Conservation (phyloP, 2,888 invertebrate species). For the Galerucella calmariensis region DNA sequence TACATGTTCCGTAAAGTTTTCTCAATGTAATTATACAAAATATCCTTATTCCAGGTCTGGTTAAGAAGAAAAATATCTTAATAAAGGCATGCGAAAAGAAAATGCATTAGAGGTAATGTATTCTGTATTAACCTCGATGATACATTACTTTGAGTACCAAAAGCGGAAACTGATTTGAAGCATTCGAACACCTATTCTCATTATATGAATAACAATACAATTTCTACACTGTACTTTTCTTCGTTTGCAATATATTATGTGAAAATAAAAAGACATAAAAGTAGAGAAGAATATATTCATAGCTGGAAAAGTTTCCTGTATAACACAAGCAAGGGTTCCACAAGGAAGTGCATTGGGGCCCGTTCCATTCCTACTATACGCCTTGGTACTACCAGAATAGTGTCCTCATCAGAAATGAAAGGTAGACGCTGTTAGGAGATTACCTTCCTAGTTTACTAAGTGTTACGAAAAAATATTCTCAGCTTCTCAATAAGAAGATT, state of each 20-base stretch:
- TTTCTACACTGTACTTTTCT: not conserved
- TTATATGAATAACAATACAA: not conserved
- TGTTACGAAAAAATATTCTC: no score
- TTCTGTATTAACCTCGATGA: slow-evolving; percentile 36
- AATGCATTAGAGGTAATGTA: slow-evolving; percentile 43
- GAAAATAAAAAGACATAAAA: not conserved
- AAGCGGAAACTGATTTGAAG: slow-evolving; percentile 24
- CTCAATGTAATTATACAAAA: no score
- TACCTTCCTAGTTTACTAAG: no score
- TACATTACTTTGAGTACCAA: slow-evolving; percentile 30
- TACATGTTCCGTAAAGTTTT: no score
- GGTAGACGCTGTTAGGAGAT: no score
- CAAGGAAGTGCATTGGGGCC: no score
- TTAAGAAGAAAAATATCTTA: slow-evolving; percentile 20
- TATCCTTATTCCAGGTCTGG: slow-evolving; percentile 3
- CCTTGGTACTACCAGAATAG: no score
- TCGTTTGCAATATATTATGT: not conserved
- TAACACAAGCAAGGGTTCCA: no score
- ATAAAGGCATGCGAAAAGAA: slow-evolving; percentile 26
- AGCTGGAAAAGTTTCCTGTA: not conserved
- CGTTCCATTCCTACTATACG: no score
- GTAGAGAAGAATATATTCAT: not conserved
- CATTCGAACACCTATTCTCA: not conserved
- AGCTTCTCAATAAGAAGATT: no score
- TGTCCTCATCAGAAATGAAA: no score